Evolutionary conservation across 64 coral and sea anemone genomes (phyloP).

Genomic region (Actinia tenebrosa): DNA sequence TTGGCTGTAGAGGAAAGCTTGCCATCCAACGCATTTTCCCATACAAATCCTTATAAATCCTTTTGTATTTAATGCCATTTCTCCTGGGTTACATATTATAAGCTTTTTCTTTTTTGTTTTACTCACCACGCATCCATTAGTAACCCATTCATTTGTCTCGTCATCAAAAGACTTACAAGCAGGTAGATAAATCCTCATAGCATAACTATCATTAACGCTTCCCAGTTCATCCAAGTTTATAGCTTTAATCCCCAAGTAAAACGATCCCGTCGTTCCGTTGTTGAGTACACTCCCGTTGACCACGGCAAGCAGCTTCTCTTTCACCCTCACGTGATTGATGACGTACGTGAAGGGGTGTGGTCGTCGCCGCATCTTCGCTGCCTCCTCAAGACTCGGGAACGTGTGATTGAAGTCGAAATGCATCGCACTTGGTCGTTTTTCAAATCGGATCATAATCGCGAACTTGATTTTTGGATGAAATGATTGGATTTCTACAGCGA

Average conservation of each 20-base stretch:
- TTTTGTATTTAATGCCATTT: too few species aligned
- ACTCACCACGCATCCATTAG: constrained; percentile 74
- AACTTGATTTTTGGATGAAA: constrained; percentile 72
- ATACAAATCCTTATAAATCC: too few species aligned
- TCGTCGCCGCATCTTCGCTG: constrained; percentile 78
- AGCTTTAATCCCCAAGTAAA: constrained; percentile 77
- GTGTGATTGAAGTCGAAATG: constrained; percentile 66
- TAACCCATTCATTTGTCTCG: constrained; percentile 75
- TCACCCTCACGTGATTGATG: constrained; percentile 45
- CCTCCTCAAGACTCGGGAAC: constrained; percentile 57
- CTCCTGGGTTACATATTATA: too few species aligned
- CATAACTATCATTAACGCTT: constrained; percentile 55
- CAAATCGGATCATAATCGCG: constrained; percentile 45
- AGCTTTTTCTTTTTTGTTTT: background rate
- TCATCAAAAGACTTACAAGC: constrained; percentile 84
- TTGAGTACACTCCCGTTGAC: constrained; percentile 39
- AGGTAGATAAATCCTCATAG: constrained; percentile 80
- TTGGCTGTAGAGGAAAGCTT: too few species aligned
- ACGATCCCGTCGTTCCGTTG: constrained; percentile 39
- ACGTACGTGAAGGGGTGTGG: constrained; percentile 89
- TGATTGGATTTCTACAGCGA: constrained; percentile 60
- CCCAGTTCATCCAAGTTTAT: constrained; percentile 57
- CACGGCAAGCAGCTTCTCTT: constrained; percentile 24
- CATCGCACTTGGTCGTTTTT: constrained; percentile 56
- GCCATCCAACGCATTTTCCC: too few species aligned